phyloP scores from a whole-genome alignment of 1,140 invertebrate genomes.

The Delia radicum region DNA sequence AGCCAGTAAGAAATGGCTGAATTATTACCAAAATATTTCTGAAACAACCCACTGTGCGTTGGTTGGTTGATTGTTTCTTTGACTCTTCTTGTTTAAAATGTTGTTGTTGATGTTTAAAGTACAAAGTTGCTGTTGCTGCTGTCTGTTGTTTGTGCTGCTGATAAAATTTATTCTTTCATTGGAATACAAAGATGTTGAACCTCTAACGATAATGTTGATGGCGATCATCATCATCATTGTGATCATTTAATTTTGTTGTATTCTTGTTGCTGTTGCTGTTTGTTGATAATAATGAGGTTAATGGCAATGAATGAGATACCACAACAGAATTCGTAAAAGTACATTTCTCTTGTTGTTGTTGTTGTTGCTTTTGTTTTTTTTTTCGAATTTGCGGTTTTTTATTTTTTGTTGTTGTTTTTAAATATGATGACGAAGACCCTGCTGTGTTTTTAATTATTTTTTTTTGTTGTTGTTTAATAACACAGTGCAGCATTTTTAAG shows the following conservation, averaged over 20 bases:
- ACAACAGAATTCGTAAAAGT: neutral
- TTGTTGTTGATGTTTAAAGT: neutral
- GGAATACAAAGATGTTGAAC: neutral
- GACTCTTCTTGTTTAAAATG: no score
- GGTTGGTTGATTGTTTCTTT: no score
- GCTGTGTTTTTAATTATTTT: neutral
- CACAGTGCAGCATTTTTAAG: neutral
- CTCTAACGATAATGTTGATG: neutral
- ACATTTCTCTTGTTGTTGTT: neutral
- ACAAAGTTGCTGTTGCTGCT: neutral
- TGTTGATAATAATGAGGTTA: constrained; percentile 1
- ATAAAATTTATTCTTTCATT: neutral
- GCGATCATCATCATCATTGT: neutral
- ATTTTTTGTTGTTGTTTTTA: neutral
- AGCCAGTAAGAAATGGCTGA: no score
- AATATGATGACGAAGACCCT: neutral
- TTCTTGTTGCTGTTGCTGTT: neutral
- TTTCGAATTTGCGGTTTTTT: neutral
- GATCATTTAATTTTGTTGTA: neutral
- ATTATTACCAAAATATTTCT: no score
- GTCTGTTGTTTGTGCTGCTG: neutral
- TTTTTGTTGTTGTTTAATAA: neutral
- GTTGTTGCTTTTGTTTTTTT: neutral
- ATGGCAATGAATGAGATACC: neutral
- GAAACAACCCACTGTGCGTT: no score